A percentile compares a stretch with the other conserved stretches of the same genome.
phyloP scores from a whole-genome alignment of 2,888 invertebrate genomes.

The Drosophila subsilvestris region DNA sequence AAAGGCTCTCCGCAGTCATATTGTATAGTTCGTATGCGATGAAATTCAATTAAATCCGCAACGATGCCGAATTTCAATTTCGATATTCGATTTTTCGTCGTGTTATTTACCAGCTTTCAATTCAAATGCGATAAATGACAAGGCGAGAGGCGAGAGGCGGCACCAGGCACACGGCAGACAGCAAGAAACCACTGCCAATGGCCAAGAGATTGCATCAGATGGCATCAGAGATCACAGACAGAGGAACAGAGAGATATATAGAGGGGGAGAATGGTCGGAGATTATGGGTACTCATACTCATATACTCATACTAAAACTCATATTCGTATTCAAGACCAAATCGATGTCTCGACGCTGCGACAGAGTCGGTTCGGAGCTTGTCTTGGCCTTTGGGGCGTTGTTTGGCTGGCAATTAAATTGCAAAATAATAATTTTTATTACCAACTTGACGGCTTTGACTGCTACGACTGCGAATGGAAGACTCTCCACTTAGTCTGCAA shows the following conservation, averaged over 20 bases:
- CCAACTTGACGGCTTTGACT: slow-evolving; percentile 43
- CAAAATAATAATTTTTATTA: slow-evolving; percentile 74
- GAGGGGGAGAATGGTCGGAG: slow-evolving; percentile 9
- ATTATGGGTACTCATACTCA: slow-evolving; percentile 34
- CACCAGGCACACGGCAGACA: slow-evolving; percentile 26
- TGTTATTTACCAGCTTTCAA: slow-evolving; percentile 69
- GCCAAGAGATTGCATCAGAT: slow-evolving; percentile 68
- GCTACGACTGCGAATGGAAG: slow-evolving; percentile 28
- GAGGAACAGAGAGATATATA: background rate
- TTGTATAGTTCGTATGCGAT: background rate
- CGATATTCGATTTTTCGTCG: slow-evolving; percentile 56
- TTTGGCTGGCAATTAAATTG: slow-evolving; percentile 72
- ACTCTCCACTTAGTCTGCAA: slow-evolving; percentile 28
- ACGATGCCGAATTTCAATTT: slow-evolving; percentile 59
- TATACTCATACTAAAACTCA: background rate
- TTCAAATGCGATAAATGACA: slow-evolving; percentile 71
- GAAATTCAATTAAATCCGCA: slow-evolving; percentile 56
- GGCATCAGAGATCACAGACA: slow-evolving; percentile 14
- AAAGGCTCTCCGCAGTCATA: background rate
- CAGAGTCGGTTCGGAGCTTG: slow-evolving; percentile 41
- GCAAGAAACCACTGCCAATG: slow-evolving; percentile 31
- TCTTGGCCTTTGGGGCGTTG: slow-evolving; percentile 58
- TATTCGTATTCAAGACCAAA: slow-evolving; percentile 72
- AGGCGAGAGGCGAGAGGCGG: slow-evolving; percentile 44
- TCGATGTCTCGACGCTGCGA: slow-evolving; percentile 60